phyloP scores from a whole-genome alignment of 2,888 invertebrate genomes.

The Clusia tigrina region DNA sequence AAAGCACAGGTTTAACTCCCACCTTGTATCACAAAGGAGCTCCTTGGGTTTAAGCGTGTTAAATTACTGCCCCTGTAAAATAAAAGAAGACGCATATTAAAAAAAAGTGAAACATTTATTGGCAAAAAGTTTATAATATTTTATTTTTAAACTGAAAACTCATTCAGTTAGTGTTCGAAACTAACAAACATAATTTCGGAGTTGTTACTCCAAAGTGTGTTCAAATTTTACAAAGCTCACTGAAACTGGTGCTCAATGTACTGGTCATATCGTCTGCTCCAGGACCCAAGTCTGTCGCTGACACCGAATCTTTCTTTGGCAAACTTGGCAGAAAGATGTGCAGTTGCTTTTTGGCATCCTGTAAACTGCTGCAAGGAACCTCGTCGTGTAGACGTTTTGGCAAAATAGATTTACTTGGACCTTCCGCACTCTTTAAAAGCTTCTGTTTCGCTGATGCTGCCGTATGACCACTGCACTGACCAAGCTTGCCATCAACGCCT shows the following conservation, averaged over 20 bases:
- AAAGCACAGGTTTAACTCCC: too few species aligned
- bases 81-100: too few species aligned
- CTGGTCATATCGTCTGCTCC: conserved; percentile 47
- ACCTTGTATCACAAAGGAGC: too few species aligned
- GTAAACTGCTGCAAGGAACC: conserved; percentile 32
- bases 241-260: conserved; percentile 51
- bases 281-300: conserved; percentile 17
- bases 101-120: too few species aligned
- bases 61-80: too few species aligned
- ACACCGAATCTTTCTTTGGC: conserved; percentile 65
- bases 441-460: conserved; percentile 38
- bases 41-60: too few species aligned
- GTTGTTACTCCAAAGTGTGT: too few species aligned
- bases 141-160: too few species aligned
- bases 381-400: conserved; percentile 32
- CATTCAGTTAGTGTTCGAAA: too few species aligned
- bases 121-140: too few species aligned
- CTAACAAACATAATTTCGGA: too few species aligned
- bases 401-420: background rate
- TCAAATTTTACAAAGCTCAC: conserved; percentile 48
- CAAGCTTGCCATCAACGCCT: conserved; percentile 26
- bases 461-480: conserved; percentile 17
- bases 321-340: conserved; percentile 79
- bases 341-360: conserved; percentile 70
- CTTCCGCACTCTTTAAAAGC: background rate